These are phyloP conservation scores for Lasiurus cinereus DNA, from an alignment of 2,113 vertebrate genomes.

Conservation along the genomic window DNA sequence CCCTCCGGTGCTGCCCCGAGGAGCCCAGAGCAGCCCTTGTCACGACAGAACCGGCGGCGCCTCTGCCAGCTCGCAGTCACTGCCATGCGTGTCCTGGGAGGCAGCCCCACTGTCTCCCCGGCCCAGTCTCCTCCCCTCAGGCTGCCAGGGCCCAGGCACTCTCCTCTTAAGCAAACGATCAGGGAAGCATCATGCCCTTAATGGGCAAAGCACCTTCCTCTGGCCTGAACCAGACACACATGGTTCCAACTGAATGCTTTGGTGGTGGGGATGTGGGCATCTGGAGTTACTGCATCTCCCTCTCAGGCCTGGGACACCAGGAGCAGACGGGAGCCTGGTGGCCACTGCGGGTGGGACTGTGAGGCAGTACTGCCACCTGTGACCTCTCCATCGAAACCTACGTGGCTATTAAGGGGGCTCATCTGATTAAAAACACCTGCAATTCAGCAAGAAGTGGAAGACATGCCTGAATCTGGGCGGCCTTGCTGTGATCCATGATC, in stretches of 20 bases:
- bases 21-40: background rate
- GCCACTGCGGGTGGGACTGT: constrained; percentile 77
- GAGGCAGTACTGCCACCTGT: constrained; percentile 69
- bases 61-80: background rate
- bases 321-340: constrained; percentile 72
- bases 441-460: constrained; percentile 83
- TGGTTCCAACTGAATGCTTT: too few species aligned
- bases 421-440: constrained; percentile 85
- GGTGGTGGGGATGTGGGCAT: too few species aligned
- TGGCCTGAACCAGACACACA: too few species aligned
- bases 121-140: background rate
- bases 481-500: background rate
- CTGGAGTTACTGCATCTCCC: too few species aligned
- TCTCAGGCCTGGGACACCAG: too few species aligned
- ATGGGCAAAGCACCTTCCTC: constrained; percentile 75
- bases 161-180: constrained; percentile 80
- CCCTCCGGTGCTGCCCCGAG: background rate
- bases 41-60: background rate
- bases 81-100: too few species aligned
- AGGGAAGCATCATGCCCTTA: constrained; percentile 84
- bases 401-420: constrained; percentile 82
- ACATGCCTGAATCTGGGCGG: constrained; percentile 56
- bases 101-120: background rate
- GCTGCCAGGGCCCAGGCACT: constrained; percentile 25
- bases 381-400: constrained; percentile 84